Evolutionary conservation across 1,140 invertebrate species (phyloP), one percentile per base, ranked within the genome.

Genomic region (Zophobas atratus): DNA sequence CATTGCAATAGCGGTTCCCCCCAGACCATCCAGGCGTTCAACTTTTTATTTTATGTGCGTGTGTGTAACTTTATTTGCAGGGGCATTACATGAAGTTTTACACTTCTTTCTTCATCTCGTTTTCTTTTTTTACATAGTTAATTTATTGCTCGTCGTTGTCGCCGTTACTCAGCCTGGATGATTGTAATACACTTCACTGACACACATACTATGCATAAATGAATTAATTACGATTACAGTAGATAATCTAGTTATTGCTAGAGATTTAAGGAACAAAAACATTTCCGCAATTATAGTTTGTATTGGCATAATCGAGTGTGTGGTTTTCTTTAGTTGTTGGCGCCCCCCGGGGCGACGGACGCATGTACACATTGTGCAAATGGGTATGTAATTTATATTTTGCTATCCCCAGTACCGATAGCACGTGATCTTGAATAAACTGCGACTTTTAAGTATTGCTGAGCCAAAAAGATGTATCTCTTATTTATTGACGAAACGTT

Each of bases 341-440:
- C 6, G 36, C 48, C 1, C 20, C 20, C 33, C 36, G 8, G 6
- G 70, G 8, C 2, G 41, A 33, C 35, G 71, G 71, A 36, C 48
- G 46, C 49, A 35, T 55, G 32, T 74, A 35, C 53, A 51, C 49
- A 51, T 51, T n/a, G 55, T 57, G 55, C 51, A 55, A 53, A 72
- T 72, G 70, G 60, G 48, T 72, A 46, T 72, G 46, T 72, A 72
- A 72, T 57, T 78, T 41, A 41, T 75, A 72, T 79, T 79, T 79
- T 79, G 78, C 78, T 79, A 79, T 72, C 67, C 67, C 73, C 57
- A 2, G 39, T 57, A 56, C 43, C 8, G 74, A 67, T 67, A 78
- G 72, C 77, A 70, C 39, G 70, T 73, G 70, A 77, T 77, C 36
- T 77, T 46, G 63, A 53, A 73, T 49, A 75, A 73, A 73, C 35